These are phyloP conservation scores for Cepphus grylle DNA, from an alignment of 2,113 vertebrate species.

Conservation along the genomic window DNA sequence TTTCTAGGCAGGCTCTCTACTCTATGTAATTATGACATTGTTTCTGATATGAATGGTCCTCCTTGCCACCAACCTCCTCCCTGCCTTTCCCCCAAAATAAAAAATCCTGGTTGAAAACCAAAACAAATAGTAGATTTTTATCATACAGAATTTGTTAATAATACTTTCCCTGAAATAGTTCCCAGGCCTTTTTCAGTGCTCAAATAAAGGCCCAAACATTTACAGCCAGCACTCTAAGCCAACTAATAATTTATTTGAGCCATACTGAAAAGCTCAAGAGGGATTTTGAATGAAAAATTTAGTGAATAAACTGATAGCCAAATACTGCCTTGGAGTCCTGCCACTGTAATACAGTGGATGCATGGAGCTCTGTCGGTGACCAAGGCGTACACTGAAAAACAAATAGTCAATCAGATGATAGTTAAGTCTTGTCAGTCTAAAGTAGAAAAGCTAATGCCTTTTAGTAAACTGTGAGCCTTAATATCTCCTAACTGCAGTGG, in stretches of 20 bases:
- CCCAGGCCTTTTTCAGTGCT: slow-evolving; percentile 55
- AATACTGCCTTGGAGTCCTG: slow-evolving; percentile 55
- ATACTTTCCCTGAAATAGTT: slow-evolving; percentile 57
- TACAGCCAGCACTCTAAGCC: slow-evolving; percentile 53
- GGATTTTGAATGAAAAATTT: slow-evolving; percentile 60
- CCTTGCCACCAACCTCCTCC: neutral
- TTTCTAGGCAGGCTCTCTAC: neutral
- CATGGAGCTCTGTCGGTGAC: neutral
- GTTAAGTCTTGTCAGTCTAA: neutral
- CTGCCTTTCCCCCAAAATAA: neutral
- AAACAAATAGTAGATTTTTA: slow-evolving; percentile 62
- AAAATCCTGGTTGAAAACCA: slow-evolving; percentile 53
- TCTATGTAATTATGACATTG: neutral
- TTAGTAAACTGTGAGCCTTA: neutral
- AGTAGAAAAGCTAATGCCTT: neutral
- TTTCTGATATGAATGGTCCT: neutral
- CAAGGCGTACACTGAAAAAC: neutral
- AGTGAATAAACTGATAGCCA: slow-evolving; percentile 59
- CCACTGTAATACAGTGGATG: slow-evolving; percentile 40
- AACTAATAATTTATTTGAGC: slow-evolving; percentile 61
- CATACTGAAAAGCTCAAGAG: slow-evolving; percentile 62
- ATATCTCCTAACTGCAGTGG: neutral
- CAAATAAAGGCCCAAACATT: slow-evolving; percentile 58
- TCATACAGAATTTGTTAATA: slow-evolving; percentile 58
- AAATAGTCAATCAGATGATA: neutral